Percentiles rank a stretch among this genome's conserved stretches.
These are phyloP conservation scores for Bombus soroeensis DNA, from an alignment of 1,140 invertebrate species.

Conservation along the genomic window DNA sequence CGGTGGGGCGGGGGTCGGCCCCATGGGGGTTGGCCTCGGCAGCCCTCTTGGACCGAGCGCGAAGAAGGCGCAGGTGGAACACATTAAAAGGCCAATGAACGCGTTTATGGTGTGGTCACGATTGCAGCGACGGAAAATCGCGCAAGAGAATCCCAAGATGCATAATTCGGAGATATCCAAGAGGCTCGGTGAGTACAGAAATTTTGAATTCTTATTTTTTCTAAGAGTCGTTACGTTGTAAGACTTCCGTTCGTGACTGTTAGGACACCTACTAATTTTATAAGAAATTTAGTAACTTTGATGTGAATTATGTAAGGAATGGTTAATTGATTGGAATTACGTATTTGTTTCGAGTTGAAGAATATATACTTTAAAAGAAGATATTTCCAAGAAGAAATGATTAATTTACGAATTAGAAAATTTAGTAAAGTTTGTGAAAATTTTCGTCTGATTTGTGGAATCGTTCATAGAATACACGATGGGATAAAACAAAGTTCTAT, in stretches of 20 bases:
- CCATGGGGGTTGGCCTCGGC: slow-evolving; percentile 76
- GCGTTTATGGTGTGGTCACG: slow-evolving; percentile 93
- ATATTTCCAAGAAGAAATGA: too few relatives aligned
- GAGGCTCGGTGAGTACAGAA: slow-evolving; percentile 88
- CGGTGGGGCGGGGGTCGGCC: slow-evolving; percentile 74
- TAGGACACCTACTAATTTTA: too few relatives aligned
- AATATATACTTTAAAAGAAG: too few relatives aligned
- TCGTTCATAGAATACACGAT: too few relatives aligned
- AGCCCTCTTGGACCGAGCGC: slow-evolving; percentile 70
- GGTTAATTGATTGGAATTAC: background rate
- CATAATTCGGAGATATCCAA: slow-evolving; percentile 99
- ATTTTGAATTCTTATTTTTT: background rate
- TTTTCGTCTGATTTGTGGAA: too few relatives aligned
- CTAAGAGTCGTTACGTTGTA: too few relatives aligned
- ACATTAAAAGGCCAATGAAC: slow-evolving; percentile 87
- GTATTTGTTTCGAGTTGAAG: too few relatives aligned
- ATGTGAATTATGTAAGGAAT: background rate
- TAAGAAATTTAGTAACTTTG: too few relatives aligned
- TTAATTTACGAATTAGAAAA: too few relatives aligned
- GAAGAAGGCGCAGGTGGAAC: slow-evolving; percentile 82
- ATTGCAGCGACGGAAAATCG: slow-evolving; percentile 94
- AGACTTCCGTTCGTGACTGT: too few relatives aligned
- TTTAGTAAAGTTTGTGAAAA: too few relatives aligned
- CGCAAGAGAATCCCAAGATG: slow-evolving; percentile 99
- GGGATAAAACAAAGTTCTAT: too few relatives aligned